Evolutionary conservation across 2,797 vertebrate species (phyloP), one percentile per base, ranked within the genome.

Genomic region (Schizothorax lantsangensis): DNA sequence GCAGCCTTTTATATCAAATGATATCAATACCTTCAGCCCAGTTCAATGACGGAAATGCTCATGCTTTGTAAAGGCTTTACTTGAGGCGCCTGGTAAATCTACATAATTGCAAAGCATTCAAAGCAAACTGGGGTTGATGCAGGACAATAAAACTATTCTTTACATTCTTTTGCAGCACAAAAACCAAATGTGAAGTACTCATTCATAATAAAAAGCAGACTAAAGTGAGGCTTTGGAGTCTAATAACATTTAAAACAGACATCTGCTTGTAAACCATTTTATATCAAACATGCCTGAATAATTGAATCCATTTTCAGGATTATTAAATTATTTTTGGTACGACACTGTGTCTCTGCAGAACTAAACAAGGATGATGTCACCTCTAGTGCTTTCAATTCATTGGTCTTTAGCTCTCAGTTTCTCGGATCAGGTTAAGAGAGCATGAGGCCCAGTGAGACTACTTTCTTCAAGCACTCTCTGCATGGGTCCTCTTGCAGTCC

Each of bases 301-400:
- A 19, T 30, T 14, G 14, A 14, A 81, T 40, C 47, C 5, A 33
- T 30, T 57, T 54, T 83, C 23, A 33, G 30, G 43, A 64, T 45
- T 38, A 47, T 47, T 66, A 52, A 62, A 45, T 2, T 5, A 19
- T 17, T 57, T 84, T 49, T 33, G 6, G 26, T 5, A 69, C 17
- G 3, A 57, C 81, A 38, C 3, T 52, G n/a, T 49, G 7, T 62
- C 43, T 75, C 26, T 66, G 78, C 68, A 47, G 68, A 79, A 40
- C 47, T 73, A 81, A 81, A 49, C 43, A 66, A 59, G 68, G 33
- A 86, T 86, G 79, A 81, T 74, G 69, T 81, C 71, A 81, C 23
- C 59, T 49, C 23, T 21, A 36, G 15, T 49, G 23, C 54, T 73
- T 81, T 74, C 40, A 64, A 6, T 74, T 26, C 43, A 74, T 66